phyloP scores from a whole-genome alignment of 2,113 vertebrate genomes.

The Pycnonotus jocosus region DNA sequence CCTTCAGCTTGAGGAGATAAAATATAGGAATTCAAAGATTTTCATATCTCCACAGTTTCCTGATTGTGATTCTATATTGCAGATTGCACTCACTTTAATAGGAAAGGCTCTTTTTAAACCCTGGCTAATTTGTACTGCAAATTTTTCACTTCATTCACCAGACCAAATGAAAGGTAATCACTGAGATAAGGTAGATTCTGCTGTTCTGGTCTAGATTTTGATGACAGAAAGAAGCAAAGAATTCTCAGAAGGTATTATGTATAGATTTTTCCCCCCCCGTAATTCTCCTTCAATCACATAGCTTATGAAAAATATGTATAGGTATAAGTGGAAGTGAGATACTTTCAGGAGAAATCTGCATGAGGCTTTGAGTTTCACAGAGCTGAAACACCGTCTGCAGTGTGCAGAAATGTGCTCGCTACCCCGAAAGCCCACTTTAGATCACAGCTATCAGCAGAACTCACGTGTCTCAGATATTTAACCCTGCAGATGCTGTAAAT shows the following conservation, averaged over 20 bases:
- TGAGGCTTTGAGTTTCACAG: neutral
- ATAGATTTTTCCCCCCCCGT: neutral
- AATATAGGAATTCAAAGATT: neutral
- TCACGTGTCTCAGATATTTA: slow-evolving; percentile 13
- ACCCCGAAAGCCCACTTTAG: slow-evolving; percentile 7
- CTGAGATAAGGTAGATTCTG: neutral
- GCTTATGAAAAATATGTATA: slow-evolving; percentile 52
- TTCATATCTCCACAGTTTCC: neutral
- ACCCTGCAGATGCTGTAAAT: slow-evolving; percentile 1
- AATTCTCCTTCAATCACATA: neutral
- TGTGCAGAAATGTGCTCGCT: slow-evolving; percentile 7
- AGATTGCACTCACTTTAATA: neutral
- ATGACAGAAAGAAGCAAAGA: neutral
- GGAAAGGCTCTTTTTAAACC: neutral
- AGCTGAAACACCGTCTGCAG: neutral
- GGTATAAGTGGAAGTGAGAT: neutral
- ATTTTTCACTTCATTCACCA: neutral
- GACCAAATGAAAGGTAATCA: neutral
- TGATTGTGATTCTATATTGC: neutral
- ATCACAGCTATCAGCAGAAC: slow-evolving; percentile 38
- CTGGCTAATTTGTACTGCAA: neutral
- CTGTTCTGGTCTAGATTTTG: neutral
- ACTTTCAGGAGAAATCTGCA: slow-evolving; percentile 16
- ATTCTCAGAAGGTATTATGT: neutral
- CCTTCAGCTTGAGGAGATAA: neutral